Percentiles rank a stretch among this genome's conserved stretches.
phyloP scores from a whole-genome alignment of 2,797 vertebrate genomes.

The Clarias laeviceps region DNA sequence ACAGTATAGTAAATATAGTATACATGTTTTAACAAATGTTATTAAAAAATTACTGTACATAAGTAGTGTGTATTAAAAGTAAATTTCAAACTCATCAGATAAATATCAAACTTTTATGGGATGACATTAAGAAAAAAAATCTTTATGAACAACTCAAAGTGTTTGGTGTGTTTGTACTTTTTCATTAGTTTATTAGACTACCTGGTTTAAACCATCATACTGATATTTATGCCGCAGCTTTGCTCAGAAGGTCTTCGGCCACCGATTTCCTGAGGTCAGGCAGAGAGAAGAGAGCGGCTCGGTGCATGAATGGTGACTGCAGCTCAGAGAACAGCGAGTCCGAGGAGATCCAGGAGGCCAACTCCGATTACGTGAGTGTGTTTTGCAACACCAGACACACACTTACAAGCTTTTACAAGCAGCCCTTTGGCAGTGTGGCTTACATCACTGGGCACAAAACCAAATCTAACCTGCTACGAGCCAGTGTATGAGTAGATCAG shows the following conservation, averaged over 20 bases:
- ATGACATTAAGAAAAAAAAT: background rate
- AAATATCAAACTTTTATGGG: background rate
- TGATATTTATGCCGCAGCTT: constrained; percentile 61
- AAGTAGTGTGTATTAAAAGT: background rate
- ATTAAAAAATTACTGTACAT: too few species aligned
- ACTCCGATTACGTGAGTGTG: constrained; percentile 66
- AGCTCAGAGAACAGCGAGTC: constrained; percentile 65
- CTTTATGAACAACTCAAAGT: background rate
- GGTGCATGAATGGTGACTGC: constrained; percentile 68
- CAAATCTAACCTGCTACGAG: constrained; percentile 33
- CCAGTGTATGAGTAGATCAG: background rate
- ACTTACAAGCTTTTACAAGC: constrained; percentile 35
- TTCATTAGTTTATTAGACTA: background rate
- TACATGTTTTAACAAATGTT: background rate
- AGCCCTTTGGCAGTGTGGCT: constrained; percentile 17
- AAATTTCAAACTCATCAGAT: background rate
- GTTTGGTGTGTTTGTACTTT: background rate
- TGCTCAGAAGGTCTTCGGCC: constrained; percentile 70
- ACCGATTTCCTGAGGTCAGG: constrained; percentile 66
- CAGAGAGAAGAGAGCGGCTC: constrained; percentile 61
- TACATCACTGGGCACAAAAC: constrained; percentile 25
- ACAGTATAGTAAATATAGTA: too few species aligned
- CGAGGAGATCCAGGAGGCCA: constrained; percentile 62
- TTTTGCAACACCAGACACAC: constrained; percentile 20
- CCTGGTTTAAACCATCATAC: background rate